Evolutionary conservation across 2,797 vertebrate genomes (phyloP).

Genomic region (Enteromius treurensis): DNA sequence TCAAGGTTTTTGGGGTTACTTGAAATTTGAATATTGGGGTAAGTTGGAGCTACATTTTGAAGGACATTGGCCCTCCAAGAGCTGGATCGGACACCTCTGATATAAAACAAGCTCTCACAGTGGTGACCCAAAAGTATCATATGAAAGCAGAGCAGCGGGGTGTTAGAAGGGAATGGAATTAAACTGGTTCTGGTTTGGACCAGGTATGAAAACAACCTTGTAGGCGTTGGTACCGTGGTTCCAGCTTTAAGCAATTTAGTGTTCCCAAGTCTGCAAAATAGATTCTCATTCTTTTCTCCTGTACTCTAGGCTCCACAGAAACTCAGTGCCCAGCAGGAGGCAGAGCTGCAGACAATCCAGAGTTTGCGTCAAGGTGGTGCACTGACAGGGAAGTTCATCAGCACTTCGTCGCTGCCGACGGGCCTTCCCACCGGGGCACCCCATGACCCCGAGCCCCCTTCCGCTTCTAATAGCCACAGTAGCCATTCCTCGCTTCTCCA

Average conservation of each 20-base stretch:
- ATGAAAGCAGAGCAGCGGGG: neutral
- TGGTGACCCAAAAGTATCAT: neutral
- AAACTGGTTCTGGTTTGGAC: neutral
- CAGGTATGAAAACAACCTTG: neutral
- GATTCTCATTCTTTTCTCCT: neutral
- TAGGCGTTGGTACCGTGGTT: neutral
- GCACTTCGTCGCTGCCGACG: constrained; percentile 88
- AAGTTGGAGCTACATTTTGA: neutral
- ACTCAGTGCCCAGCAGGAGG: constrained; percentile 87
- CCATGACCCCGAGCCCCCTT: constrained; percentile 80
- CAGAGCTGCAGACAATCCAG: constrained; percentile 86
- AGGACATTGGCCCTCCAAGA: neutral
- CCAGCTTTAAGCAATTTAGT: neutral
- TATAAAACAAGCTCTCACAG: neutral
- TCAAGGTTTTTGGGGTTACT: no score
- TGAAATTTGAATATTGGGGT: no score
- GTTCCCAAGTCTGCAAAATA: neutral
- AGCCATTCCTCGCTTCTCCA: constrained; percentile 90
- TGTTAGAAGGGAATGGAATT: neutral
- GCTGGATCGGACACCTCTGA: neutral
- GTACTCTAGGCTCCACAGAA: constrained; percentile 81
- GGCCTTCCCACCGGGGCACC: constrained; percentile 79
- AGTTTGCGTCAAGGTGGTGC: constrained; percentile 85
- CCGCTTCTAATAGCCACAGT: constrained; percentile 75
- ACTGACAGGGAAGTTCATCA: constrained; percentile 90